These are phyloP conservation scores for Psettodes erumei DNA, from an alignment of 2,113 vertebrate genomes.

Conservation along the genomic window DNA sequence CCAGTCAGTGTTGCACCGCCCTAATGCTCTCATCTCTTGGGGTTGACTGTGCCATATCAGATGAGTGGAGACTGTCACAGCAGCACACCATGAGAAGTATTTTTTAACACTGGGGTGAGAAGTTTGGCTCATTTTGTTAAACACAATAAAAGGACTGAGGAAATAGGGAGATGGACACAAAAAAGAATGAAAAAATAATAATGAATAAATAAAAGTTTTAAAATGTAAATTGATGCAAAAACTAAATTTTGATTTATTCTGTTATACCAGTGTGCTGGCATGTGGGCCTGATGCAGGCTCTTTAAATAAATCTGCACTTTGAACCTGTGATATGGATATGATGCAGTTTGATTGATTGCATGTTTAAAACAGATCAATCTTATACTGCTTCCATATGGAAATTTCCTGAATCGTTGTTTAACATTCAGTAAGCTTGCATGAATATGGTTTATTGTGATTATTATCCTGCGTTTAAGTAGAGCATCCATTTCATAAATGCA, in stretches of 20 bases:
- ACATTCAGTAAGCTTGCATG: constrained; percentile 26
- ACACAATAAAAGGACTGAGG: background rate
- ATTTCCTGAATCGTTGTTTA: background rate
- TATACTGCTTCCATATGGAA: background rate
- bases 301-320: background rate
- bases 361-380: constrained; percentile 5
- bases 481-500: constrained; percentile 12
- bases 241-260: background rate
- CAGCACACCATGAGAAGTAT: background rate
- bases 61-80: background rate
- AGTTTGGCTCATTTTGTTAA: constrained; percentile 6
- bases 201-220: background rate
- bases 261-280: background rate
- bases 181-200: background rate
- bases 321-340: background rate
- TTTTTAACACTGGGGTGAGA: background rate
- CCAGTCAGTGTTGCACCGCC: background rate
- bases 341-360: background rate
- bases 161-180: background rate
- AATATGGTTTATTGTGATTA: background rate
- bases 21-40: background rate
- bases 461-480: background rate
- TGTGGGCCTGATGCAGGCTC: background rate
- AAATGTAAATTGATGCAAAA: background rate
- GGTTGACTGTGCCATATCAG: background rate